These are phyloP conservation scores for Cynaeus angustus DNA, from an alignment of 2,888 invertebrate species.

Conservation along the genomic window DNA sequence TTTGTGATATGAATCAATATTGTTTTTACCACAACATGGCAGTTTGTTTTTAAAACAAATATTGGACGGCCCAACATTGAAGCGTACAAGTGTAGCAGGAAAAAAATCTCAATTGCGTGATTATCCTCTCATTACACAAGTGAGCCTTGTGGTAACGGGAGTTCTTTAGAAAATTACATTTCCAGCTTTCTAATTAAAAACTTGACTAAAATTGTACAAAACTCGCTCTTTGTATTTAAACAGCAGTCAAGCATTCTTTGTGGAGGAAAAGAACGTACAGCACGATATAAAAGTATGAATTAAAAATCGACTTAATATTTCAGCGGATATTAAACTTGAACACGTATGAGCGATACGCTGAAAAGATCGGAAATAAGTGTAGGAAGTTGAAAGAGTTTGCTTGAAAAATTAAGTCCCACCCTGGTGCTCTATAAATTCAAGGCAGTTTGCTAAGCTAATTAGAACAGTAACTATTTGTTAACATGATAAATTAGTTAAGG, in stretches of 20 bases:
- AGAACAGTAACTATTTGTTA: slow-evolving; percentile 15
- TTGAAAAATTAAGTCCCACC: slow-evolving; percentile 22
- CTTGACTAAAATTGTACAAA: neutral
- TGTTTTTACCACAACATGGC: neutral
- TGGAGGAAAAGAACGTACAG: neutral
- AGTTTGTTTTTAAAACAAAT: neutral
- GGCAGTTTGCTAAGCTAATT: slow-evolving; percentile 23
- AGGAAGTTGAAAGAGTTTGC: slow-evolving; percentile 6
- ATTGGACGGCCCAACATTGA: too few relatives aligned
- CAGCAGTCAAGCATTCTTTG: slow-evolving; percentile 1
- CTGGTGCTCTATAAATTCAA: slow-evolving; percentile 21
- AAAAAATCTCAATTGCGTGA: neutral
- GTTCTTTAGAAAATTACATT: slow-evolving; percentile 3
- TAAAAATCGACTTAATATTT: neutral
- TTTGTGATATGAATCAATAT: neutral
- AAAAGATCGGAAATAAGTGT: slow-evolving; percentile 7
- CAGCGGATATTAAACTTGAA: neutral
- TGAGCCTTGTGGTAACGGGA: neutral
- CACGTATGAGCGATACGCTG: neutral
- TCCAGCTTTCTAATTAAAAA: slow-evolving; percentile 8
- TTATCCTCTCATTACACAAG: neutral
- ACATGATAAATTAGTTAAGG: slow-evolving; percentile 29
- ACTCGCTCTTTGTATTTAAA: neutral
- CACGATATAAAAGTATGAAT: neutral
- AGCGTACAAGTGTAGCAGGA: too few relatives aligned